Base-by-base conservation (phyloP, 1,140 invertebrate genomes). In the Drosophila triauraria region DNA sequence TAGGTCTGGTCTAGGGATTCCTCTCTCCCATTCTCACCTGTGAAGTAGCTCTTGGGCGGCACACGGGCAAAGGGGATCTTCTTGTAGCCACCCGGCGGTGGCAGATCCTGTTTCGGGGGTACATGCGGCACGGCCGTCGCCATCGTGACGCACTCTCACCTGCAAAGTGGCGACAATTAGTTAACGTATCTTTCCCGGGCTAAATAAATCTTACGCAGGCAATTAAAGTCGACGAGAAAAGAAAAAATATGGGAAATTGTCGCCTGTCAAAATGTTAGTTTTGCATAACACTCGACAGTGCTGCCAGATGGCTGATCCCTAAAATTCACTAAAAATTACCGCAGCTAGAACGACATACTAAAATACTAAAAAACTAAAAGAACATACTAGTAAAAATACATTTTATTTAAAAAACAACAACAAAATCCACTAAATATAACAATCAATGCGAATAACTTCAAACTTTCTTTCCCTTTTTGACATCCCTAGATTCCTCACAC, bases 11-110 rank as follows among this genome's bases (percentile, higher is more conserved):
- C 9, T 32, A 10, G 5, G 4, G 0, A 7, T 4, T n/a, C 6
- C 13, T 17, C 8, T 5, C 27, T 2, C 0, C 20, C 20, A 20
- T 20, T 13, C 58, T 92, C 94, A 97, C 96, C 95, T 80, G 94
- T 94, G 63, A 97, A 95, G 85, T 95, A 94, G 67, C 93, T 93
- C 93, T 94, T 96, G 4, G 97, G 94, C 35, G 96, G 95, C 40
- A 96, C 93, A 84, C 97, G 95, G 64, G 95, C 94, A 92, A 94
- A 97, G 61, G 95, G 94, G 76, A 98, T 96, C 12, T 95, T 94
- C 77, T 94, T 94, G 93, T 97, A 98, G 54, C 97, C 97, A 75
- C 97, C 97, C 56, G 94, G 93, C 72, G 97, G 97, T 83, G 97
- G 97, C 94, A 98, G 94, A 94, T 98, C 97, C 93, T 98, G 97